phyloP scores from a whole-genome alignment of 2,888 invertebrate genomes.

The Rhingia campestris region DNA sequence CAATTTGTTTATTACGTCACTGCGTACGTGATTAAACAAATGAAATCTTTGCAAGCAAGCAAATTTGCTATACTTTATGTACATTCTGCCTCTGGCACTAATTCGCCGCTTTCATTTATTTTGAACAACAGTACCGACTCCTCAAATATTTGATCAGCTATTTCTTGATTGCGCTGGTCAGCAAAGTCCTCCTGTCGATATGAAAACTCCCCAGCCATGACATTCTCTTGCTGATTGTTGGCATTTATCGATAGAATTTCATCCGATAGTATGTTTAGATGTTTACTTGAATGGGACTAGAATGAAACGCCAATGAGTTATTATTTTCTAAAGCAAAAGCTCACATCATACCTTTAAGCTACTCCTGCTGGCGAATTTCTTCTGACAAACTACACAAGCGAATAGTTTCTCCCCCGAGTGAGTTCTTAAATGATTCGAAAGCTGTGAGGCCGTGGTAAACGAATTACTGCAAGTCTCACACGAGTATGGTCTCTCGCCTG shows the following conservation, averaged over 20 bases:
- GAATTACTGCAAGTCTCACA: constrained; percentile 73
- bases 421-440: constrained; percentile 23
- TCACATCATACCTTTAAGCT: constrained; percentile 17
- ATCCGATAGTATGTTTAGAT: not conserved
- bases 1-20: too few relatives aligned
- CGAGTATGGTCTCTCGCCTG: constrained; percentile 71
- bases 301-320: not conserved
- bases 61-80: not conserved
- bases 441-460: constrained; percentile 62
- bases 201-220: not conserved
- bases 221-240: not conserved
- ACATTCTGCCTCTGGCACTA: constrained; percentile 17
- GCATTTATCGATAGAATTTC: not conserved
- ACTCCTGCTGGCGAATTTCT: constrained; percentile 15
- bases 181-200: not conserved
- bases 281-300: constrained; percentile 14
- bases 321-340: not conserved
- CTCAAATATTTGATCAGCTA: not conserved
- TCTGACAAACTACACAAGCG: not conserved
- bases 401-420: constrained; percentile 39
- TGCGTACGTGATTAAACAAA: too few relatives aligned
- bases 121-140: constrained; percentile 35
- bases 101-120: constrained; percentile 22
- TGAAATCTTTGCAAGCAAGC: too few relatives aligned
- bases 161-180: not conserved